These are phyloP conservation scores for Apamea sordens DNA, from an alignment of 2,888 invertebrate genomes.

Conservation along the genomic window DNA sequence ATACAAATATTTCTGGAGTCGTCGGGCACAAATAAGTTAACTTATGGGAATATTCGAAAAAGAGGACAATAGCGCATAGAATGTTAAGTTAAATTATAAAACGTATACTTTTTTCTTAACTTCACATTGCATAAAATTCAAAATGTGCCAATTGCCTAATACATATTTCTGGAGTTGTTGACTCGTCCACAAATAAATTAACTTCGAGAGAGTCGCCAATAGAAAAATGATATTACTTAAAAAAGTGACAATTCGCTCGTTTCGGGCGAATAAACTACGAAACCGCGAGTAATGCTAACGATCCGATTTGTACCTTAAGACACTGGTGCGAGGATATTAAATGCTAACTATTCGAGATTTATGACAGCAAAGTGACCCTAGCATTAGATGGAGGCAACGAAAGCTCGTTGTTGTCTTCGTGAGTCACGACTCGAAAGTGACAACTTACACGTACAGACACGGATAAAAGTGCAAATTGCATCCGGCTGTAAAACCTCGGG, in stretches of 20 bases:
- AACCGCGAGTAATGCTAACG: conserved; percentile 40
- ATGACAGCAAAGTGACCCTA: conserved; percentile 74
- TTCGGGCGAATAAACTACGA: conserved; percentile 4
- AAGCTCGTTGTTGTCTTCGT: conserved; percentile 80
- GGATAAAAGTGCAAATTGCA: conserved; percentile 71
- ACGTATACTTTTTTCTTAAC: no score
- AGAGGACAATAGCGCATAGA: no score
- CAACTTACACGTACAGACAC: conserved; percentile 78
- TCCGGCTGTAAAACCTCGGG: conserved; percentile 67
- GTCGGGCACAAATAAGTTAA: neutral
- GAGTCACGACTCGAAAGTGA: conserved; percentile 86
- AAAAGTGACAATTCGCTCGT: neutral
- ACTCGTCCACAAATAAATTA: neutral
- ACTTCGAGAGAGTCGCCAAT: neutral
- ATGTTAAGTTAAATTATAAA: no score
- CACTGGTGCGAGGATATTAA: conserved; percentile 70
- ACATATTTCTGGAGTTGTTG: neutral
- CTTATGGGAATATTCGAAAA: neutral
- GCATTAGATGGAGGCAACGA: conserved; percentile 74
- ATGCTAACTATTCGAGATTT: conserved; percentile 76
- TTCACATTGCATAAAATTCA: neutral
- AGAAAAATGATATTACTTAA: neutral
- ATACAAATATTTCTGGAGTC: neutral
- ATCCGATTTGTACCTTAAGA: conserved; percentile 54
- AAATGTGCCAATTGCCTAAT: neutral